Evolutionary conservation across 2,888 invertebrate species (phyloP).

Genomic region (Erebia epiphron): DNA sequence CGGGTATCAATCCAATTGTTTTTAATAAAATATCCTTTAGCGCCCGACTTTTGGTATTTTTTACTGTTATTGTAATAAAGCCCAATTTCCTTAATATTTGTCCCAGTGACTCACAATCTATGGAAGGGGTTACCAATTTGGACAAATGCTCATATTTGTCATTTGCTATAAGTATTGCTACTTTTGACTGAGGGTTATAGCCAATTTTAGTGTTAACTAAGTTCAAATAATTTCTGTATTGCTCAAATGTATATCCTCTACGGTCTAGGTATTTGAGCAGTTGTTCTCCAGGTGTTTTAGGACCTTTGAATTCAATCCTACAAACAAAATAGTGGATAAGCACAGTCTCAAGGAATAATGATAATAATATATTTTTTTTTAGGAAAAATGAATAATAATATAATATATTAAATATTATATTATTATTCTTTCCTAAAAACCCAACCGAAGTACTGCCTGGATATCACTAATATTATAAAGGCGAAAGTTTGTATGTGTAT

Average conservation of each 20-base stretch:
- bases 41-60: constrained; percentile 55
- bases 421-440: not conserved
- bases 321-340: not conserved
- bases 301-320: constrained; percentile 3
- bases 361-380: no score
- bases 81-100: constrained; percentile 61
- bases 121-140: constrained; percentile 68
- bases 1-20: constrained; percentile 58
- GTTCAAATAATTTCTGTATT: constrained; percentile 53
- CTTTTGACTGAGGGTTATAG: constrained; percentile 65
- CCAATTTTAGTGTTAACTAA: constrained; percentile 55
- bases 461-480: no score
- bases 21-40: constrained; percentile 56
- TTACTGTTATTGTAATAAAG: constrained; percentile 64
- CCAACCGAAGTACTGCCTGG: no score
- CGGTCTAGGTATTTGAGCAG: constrained; percentile 65
- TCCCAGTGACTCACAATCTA: constrained; percentile 69
- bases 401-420: no score
- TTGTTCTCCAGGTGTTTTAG: constrained; percentile 61
- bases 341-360: not conserved
- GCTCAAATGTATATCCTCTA: constrained; percentile 54
- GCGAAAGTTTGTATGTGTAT: no score
- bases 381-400: no score
- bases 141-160: constrained; percentile 67
- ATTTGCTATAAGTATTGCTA: constrained; percentile 74